These are phyloP conservation scores for Schizotus pectinicornis DNA, from an alignment of 2,888 invertebrate genomes.

Conservation along the genomic window DNA sequence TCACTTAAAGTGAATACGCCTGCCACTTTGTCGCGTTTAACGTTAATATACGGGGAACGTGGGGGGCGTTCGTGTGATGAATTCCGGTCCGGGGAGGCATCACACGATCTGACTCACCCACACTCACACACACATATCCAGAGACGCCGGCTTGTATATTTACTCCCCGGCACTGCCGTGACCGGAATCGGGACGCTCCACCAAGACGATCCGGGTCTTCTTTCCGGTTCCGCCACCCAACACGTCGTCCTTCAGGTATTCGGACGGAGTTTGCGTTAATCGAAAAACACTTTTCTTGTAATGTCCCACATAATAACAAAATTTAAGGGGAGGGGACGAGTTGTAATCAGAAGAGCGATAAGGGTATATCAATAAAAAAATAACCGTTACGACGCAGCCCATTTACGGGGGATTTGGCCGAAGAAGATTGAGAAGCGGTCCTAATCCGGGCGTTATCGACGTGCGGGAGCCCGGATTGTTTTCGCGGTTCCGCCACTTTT, in stretches of 20 bases:
- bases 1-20: constrained; percentile 7
- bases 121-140: too few species aligned
- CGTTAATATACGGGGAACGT: constrained; percentile 15
- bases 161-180: constrained; percentile 24
- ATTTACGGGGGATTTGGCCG: too few species aligned
- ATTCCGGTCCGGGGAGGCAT: constrained; percentile 18
- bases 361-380: too few species aligned
- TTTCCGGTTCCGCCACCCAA: constrained; percentile 17
- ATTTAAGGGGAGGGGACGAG: too few species aligned
- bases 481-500: constrained; percentile 10
- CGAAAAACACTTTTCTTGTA: constrained; percentile 6
- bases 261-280: too few species aligned
- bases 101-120: constrained; percentile 18
- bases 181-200: constrained; percentile 19
- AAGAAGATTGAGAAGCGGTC: too few species aligned
- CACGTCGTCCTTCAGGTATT: constrained; percentile 19
- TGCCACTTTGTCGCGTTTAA: constrained; percentile 20
- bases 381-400: too few species aligned
- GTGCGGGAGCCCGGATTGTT: constrained; percentile 9
- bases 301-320: constrained; percentile 19
- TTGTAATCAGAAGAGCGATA: too few species aligned
- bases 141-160: constrained; percentile 25
- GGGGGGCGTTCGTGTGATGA: constrained; percentile 20
- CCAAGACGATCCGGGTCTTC: constrained; percentile 18
- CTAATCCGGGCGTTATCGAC: constrained; percentile 6